phyloP scores from a whole-genome alignment of 2,797 vertebrate species.

The Phyllotis vaccarum region DNA sequence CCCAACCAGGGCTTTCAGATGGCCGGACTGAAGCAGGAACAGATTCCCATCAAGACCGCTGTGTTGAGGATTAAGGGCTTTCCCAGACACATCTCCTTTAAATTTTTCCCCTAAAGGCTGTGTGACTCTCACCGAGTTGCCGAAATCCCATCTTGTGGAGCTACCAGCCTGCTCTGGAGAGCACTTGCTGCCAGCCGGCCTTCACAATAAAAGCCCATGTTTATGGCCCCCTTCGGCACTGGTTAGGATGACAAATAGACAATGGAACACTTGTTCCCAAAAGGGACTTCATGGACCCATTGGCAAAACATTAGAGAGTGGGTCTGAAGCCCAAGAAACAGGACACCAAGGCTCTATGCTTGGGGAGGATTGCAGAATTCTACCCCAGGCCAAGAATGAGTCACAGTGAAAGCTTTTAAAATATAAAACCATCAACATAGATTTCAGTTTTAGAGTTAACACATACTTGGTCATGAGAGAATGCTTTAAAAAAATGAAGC shows the following conservation, averaged over 20 bases:
- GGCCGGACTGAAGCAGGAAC: not conserved
- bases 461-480: slow-evolving; percentile 78
- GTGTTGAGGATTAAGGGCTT: not conserved
- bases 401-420: slow-evolving; percentile 80
- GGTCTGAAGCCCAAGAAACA: slow-evolving; percentile 65
- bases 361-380: slow-evolving; percentile 64
- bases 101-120: not conserved
- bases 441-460: slow-evolving; percentile 82
- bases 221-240: not conserved
- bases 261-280: slow-evolving; percentile 62
- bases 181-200: not conserved
- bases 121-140: not conserved
- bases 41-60: not conserved
- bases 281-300: slow-evolving; percentile 66
- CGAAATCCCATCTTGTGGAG: not conserved
- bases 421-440: slow-evolving; percentile 78
- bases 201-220: not conserved
- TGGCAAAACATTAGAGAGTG: slow-evolving; percentile 76
- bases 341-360: slow-evolving; percentile 52
- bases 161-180: not conserved
- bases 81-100: not conserved
- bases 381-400: slow-evolving; percentile 72
- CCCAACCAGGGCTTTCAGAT: not conserved
- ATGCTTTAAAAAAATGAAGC: slow-evolving; percentile 72
- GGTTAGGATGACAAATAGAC: slow-evolving; percentile 36